Conservation (phyloP, 2,113 vertebrate genomes). For the Astur gentilis region DNA sequence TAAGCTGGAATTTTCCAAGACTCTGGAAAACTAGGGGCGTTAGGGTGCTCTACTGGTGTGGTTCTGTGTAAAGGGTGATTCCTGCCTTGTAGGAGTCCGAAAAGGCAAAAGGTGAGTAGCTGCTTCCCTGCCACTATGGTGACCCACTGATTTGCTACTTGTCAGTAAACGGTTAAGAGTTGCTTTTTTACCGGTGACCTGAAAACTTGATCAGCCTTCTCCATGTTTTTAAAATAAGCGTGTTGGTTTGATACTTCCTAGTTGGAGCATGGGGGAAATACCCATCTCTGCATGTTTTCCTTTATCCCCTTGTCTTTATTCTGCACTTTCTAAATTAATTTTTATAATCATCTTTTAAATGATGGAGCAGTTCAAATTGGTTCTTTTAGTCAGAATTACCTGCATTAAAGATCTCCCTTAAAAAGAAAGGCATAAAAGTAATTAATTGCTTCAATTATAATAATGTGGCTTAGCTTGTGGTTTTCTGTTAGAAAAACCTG, state of each 20-base stretch:
- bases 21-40: neutral
- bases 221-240: rapidly evolving
- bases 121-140: rapidly evolving
- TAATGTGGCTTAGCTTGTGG: constrained; percentile 54
- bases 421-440: constrained; percentile 51
- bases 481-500: constrained; percentile 34
- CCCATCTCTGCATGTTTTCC: neutral
- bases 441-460: constrained; percentile 64
- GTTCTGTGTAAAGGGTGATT: neutral
- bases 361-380: constrained; percentile 36
- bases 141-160: rapidly evolving
- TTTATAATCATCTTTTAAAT: constrained; percentile 28
- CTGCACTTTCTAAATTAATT: neutral
- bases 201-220: neutral
- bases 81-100: neutral
- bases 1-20: neutral
- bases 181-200: neutral
- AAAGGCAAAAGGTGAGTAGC: neutral
- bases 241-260: neutral
- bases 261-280: neutral
- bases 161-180: rapidly evolving
- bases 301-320: neutral
- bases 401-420: constrained; percentile 37
- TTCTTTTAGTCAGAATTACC: constrained; percentile 44
- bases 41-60: rapidly evolving